Percentiles rank a stretch among this genome's conserved stretches.
Conservation (phyloP, 2,797 vertebrate species). For the Pseudomugil gertrudae region DNA sequence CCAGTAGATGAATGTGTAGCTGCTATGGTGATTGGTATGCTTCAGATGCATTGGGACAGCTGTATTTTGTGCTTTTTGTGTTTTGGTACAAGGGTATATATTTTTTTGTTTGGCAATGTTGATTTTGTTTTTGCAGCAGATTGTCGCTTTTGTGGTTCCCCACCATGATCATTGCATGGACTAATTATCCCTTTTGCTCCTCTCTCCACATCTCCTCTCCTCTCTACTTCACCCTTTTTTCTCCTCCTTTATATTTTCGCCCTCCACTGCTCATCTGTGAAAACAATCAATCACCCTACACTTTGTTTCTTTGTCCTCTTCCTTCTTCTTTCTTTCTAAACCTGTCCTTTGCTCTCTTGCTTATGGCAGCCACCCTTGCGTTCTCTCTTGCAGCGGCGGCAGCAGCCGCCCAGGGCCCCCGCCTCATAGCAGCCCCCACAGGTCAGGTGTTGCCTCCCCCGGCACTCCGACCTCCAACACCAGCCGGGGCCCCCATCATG, state of each 20-base stretch:
- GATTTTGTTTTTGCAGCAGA: constrained; percentile 64
- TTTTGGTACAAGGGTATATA: constrained; percentile 57
- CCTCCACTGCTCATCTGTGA: constrained; percentile 69
- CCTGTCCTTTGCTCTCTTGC: constrained; percentile 75
- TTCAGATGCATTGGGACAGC: constrained; percentile 66
- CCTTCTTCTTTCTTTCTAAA: constrained; percentile 55
- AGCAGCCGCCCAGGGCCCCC: constrained; percentile 83
- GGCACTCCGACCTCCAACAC: constrained; percentile 80
- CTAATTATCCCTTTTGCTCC: constrained; percentile 85
- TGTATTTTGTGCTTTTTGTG: constrained; percentile 67
- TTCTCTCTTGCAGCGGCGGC: constrained; percentile 90
- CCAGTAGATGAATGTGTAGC: constrained; percentile 57
- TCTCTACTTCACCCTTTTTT: constrained; percentile 37
- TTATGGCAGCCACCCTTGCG: constrained; percentile 87
- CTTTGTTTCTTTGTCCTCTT: constrained; percentile 52
- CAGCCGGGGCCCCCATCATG: constrained; percentile 83
- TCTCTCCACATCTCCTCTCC: constrained; percentile 29
- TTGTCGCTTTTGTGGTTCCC: constrained; percentile 81
- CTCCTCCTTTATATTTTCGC: constrained; percentile 62
- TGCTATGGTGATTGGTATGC: constrained; percentile 74
- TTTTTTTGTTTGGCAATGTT: constrained; percentile 61
- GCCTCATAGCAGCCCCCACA: constrained; percentile 80
- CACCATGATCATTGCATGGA: constrained; percentile 88
- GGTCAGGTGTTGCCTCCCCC: constrained; percentile 82
- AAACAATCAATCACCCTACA: constrained; percentile 61